Percentiles rank a stretch among this genome's conserved stretches.
Evolutionary conservation across 2,888 invertebrate genomes (phyloP).

Genomic region (Thymelicus lineola): DNA sequence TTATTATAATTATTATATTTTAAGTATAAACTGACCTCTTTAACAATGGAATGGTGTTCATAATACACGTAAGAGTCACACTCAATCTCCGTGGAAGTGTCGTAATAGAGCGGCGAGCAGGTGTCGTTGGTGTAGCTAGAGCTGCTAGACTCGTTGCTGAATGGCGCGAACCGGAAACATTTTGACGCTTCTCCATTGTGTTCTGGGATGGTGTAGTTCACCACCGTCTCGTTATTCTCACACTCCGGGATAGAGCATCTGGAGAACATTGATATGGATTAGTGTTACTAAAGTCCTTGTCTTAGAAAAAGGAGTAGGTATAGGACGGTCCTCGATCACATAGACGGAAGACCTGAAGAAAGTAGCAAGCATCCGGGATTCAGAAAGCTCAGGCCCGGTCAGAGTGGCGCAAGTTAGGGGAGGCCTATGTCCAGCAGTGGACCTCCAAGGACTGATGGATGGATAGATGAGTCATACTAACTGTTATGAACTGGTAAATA

Average conservation of each 20-base stretch:
- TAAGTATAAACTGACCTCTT: slow-evolving; percentile 62
- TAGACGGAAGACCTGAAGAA: too few relatives aligned
- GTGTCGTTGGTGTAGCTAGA: slow-evolving; percentile 52
- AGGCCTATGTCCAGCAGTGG: too few relatives aligned
- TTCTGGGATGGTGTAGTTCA: slow-evolving; percentile 73
- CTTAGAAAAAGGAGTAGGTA: too few relatives aligned
- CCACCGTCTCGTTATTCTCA: slow-evolving; percentile 53
- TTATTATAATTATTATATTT: too few relatives aligned
- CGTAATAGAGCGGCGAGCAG: slow-evolving; percentile 68
- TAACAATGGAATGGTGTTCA: slow-evolving; percentile 77
- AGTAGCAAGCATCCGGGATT: too few relatives aligned
- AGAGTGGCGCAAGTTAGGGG: too few relatives aligned
- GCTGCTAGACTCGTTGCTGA: slow-evolving; percentile 51
- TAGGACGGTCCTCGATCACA: too few relatives aligned
- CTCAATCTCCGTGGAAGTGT: slow-evolving; percentile 63
- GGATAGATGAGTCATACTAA: too few relatives aligned
- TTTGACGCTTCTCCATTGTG: slow-evolving; percentile 64
- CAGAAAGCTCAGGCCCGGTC: too few relatives aligned
- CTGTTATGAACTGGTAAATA: too few relatives aligned
- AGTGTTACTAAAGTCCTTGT: too few relatives aligned
- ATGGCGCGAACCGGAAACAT: slow-evolving; percentile 69
- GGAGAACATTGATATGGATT: slow-evolving; percentile 42
- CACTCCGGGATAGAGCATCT: slow-evolving; percentile 78
- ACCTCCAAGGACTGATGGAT: too few relatives aligned
- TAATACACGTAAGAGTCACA: slow-evolving; percentile 73